Evolutionary conservation across 2,797 vertebrate genomes (phyloP).

Genomic region (Dryobates pubescens): DNA sequence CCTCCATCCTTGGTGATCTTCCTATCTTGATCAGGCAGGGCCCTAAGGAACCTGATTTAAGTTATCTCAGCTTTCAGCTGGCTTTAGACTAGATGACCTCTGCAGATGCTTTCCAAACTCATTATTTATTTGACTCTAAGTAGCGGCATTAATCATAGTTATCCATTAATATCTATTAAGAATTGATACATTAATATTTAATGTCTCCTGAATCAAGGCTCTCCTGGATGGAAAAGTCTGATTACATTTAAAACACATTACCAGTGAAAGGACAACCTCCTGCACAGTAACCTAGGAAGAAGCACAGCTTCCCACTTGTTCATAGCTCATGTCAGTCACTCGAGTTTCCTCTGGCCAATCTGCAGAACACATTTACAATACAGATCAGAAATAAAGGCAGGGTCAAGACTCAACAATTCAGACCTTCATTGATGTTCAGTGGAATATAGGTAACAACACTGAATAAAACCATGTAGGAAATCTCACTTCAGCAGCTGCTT

Average conservation of each 20-base stretch:
- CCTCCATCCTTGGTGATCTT: neutral
- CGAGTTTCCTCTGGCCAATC: neutral
- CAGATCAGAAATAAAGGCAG: constrained; percentile 28
- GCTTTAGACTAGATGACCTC: neutral
- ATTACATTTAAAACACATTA: constrained; percentile 35
- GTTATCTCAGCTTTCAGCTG: neutral
- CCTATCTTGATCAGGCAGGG: neutral
- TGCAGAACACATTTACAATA: constrained; percentile 39
- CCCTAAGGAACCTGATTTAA: neutral
- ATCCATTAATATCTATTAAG: constrained; percentile 19
- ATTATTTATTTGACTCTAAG: neutral
- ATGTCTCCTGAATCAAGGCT: neutral
- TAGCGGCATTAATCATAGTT: neutral
- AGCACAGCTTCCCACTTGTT: neutral
- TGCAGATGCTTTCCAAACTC: neutral
- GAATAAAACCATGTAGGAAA: constrained; percentile 24
- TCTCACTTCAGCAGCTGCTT: constrained; percentile 26
- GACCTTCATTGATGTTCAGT: constrained; percentile 49
- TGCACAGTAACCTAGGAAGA: constrained; percentile 51
- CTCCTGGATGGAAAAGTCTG: constrained; percentile 12
- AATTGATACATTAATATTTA: neutral
- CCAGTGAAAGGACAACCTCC: constrained; percentile 22
- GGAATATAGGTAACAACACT: neutral
- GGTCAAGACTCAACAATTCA: constrained; percentile 40
- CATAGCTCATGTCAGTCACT: constrained; percentile 5